Conservation (phyloP, 2,113 vertebrate genomes). For the Aleadryas rufinucha region DNA sequence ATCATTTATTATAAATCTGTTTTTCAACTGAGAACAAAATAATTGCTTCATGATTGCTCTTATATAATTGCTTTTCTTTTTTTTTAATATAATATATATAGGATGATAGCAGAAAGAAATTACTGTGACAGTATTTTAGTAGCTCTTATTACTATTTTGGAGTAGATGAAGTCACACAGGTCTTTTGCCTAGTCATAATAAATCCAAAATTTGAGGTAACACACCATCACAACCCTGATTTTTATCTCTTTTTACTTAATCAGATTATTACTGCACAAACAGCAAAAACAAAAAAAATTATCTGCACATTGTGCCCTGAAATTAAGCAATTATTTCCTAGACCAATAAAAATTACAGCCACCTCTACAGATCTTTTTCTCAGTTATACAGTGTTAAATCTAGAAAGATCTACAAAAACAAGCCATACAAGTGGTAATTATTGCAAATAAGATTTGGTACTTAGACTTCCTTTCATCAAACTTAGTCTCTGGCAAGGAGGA, state of each 20-base stretch:
- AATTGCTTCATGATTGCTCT: background rate
- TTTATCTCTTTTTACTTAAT: background rate
- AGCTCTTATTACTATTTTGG: background rate
- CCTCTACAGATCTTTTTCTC: background rate
- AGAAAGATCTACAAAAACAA: background rate
- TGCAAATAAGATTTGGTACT: background rate
- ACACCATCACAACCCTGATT: background rate
- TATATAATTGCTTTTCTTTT: background rate
- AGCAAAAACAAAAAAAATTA: background rate
- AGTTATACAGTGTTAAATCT: background rate
- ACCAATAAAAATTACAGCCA: background rate
- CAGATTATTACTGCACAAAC: background rate
- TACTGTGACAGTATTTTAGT: background rate
- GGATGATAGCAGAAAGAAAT: background rate
- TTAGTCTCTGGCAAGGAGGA: background rate
- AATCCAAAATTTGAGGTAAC: background rate
- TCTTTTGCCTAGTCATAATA: background rate
- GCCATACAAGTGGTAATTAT: background rate
- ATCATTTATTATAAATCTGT: background rate
- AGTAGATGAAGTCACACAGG: background rate
- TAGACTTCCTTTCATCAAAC: background rate
- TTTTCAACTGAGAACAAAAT: conserved; percentile 1
- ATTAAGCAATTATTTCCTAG: background rate
- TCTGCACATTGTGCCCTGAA: background rate
- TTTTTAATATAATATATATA: background rate